A percentile compares a stretch with the other conserved stretches of the same genome.
Evolutionary conservation across 2,888 invertebrate species (phyloP).

Genomic region (Drosophila mulleri): DNA sequence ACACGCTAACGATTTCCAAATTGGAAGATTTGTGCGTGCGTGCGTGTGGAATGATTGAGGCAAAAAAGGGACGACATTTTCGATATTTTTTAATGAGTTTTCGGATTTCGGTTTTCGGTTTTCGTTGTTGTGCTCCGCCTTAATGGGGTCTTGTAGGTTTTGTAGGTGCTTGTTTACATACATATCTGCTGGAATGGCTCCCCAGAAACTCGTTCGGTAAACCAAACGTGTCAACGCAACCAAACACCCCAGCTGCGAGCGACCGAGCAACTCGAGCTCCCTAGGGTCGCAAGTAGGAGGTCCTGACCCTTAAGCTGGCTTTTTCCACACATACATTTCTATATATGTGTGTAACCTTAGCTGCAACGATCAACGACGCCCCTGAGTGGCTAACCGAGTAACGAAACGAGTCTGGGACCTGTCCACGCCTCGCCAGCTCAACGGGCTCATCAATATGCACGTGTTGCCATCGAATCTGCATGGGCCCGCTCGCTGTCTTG

Average conservation of each 20-base stretch:
- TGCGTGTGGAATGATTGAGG: conserved; percentile 5
- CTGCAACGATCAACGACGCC: conserved; percentile 57
- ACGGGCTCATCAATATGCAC: conserved; percentile 57
- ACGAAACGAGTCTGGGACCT: conserved; percentile 52
- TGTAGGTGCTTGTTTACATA: conserved; percentile 28
- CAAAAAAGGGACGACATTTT: conserved; percentile 21
- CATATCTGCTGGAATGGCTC: conserved; percentile 10
- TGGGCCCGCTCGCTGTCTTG: conserved; percentile 36
- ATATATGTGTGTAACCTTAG: conserved; percentile 37
- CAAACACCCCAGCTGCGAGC: conserved; percentile 56
- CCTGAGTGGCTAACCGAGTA: conserved; percentile 42
- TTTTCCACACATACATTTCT: background rate
- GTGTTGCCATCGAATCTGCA: conserved; percentile 71
- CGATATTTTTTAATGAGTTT: conserved; percentile 35
- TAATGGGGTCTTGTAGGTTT: conserved; percentile 27
- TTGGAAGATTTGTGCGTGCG: conserved; percentile 17
- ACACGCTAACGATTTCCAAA: conserved; percentile 33
- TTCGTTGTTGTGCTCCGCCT: conserved; percentile 24
- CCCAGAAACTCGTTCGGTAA: conserved; percentile 23
- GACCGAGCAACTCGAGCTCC: conserved; percentile 38
- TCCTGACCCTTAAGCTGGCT: conserved; percentile 38
- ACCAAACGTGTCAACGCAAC: conserved; percentile 47
- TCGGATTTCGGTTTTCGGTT: conserved; percentile 18
- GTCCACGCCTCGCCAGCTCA: conserved; percentile 59
- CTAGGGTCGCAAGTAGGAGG: conserved; percentile 66